phyloP scores from a whole-genome alignment of 2,888 invertebrate genomes.

The Cremastinae sp. region DNA sequence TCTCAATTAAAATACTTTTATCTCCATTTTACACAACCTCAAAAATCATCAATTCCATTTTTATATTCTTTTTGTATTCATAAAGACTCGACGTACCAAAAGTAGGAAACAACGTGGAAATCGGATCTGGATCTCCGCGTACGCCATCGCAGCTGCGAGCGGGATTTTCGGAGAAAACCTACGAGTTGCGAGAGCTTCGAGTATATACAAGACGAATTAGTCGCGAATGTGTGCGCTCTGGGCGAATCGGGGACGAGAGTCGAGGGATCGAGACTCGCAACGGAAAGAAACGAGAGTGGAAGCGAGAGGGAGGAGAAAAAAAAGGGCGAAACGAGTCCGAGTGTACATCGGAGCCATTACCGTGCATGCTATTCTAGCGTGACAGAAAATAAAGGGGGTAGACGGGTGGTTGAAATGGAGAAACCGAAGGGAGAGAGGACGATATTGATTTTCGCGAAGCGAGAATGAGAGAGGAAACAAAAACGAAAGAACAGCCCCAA shows the following conservation, averaged over 20 bases:
- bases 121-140: constrained; percentile 27
- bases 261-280: constrained; percentile 33
- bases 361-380: constrained; percentile 15
- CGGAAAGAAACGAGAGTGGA: constrained; percentile 47
- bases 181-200: constrained; percentile 42
- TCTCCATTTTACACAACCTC: no score
- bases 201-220: constrained; percentile 72
- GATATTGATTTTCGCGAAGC: background rate
- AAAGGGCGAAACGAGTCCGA: constrained; percentile 30
- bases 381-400: constrained; percentile 46
- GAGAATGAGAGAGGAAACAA: constrained; percentile 17
- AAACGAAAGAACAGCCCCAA: constrained; percentile 59
- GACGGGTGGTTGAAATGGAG: background rate
- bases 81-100: no score
- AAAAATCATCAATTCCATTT: no score
- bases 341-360: constrained; percentile 35
- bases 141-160: constrained; percentile 58
- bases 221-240: constrained; percentile 62
- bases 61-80: no score
- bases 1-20: no score
- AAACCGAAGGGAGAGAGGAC: background rate
- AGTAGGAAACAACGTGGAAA: background rate
- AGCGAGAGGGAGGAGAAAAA: constrained; percentile 26
- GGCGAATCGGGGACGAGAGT: constrained; percentile 46
- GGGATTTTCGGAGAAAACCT: background rate